phyloP scores from a whole-genome alignment of 2,888 invertebrate species.

The Drosophila multiciliata region DNA sequence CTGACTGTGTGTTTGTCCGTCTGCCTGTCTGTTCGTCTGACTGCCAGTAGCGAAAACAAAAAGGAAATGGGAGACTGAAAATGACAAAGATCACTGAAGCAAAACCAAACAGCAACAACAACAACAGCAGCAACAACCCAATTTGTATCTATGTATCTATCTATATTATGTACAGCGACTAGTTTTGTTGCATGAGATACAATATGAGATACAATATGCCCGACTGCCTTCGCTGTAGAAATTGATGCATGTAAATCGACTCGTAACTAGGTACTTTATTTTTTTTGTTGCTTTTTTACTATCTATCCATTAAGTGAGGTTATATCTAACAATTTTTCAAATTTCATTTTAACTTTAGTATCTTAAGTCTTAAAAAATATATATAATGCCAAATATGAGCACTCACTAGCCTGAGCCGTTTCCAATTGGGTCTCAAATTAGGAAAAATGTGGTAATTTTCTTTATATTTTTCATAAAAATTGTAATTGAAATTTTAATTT shows the following conservation, averaged over 20 bases:
- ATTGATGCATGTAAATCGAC: conserved; percentile 30
- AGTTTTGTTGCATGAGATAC: conserved; percentile 30
- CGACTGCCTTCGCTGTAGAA: conserved; percentile 37
- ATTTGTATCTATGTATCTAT: conserved; percentile 65
- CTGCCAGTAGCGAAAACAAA: conserved; percentile 42
- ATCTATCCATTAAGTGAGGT: background rate
- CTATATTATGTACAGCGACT: conserved; percentile 15
- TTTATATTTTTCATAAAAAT: background rate
- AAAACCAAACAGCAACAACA: conserved; percentile 61
- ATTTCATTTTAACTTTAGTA: background rate
- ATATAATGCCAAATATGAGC: background rate
- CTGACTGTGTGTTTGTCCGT: conserved; percentile 11
- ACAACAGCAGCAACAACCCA: conserved; percentile 57
- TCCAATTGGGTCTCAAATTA: background rate
- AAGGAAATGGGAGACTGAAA: conserved; percentile 77
- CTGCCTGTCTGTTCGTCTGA: conserved; percentile 1
- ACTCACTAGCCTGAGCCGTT: background rate
- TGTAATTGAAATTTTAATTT: background rate
- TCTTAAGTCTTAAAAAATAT: background rate
- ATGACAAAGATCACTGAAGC: conserved; percentile 82
- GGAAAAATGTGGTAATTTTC: background rate
- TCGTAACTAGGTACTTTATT: conserved; percentile 11
- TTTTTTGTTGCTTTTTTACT: background rate
- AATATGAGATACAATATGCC: conserved; percentile 39
- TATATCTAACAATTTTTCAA: background rate